Percentiles rank a stretch among this genome's conserved stretches.
Evolutionary conservation across 2,888 invertebrate genomes (phyloP).

Genomic region (Charanyca ferruginea): DNA sequence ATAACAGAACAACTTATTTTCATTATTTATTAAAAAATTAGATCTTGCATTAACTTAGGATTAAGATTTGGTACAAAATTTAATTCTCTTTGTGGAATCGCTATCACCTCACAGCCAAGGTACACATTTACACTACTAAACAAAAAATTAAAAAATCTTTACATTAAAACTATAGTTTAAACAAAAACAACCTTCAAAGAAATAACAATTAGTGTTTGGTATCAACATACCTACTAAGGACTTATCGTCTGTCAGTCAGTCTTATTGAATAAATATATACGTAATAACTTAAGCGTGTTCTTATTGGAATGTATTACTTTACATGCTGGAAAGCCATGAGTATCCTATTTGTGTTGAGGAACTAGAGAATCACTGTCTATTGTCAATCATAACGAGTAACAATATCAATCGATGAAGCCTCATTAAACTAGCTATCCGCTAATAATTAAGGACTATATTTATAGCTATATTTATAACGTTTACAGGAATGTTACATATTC

Average conservation of each 20-base stretch:
- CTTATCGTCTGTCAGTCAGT: conserved; percentile 80
- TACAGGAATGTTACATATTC: conserved; percentile 67
- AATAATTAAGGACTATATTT: conserved; percentile 59
- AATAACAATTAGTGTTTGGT: conserved; percentile 70
- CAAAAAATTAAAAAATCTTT: conserved; percentile 58
- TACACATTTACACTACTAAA: conserved; percentile 68
- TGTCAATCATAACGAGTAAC: conserved; percentile 42
- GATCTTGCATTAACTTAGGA: conserved; percentile 69
- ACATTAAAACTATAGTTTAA: conserved; percentile 64
- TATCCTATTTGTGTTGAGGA: conserved; percentile 65
- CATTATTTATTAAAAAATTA: conserved; percentile 72
- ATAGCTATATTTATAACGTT: conserved; percentile 61
- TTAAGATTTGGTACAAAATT: conserved; percentile 76
- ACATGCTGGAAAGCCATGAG: conserved; percentile 70
- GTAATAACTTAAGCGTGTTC: conserved; percentile 71
- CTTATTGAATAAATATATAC: conserved; percentile 78
- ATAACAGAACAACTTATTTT: conserved; percentile 45
- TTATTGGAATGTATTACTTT: conserved; percentile 75
- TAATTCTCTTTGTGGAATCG: conserved; percentile 71
- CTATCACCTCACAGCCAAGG: conserved; percentile 84
- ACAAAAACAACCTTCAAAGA: conserved; percentile 70
- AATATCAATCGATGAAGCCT: conserved; percentile 49
- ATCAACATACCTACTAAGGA: conserved; percentile 69
- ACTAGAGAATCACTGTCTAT: conserved; percentile 44
- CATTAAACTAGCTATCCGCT: conserved; percentile 50